These are phyloP conservation scores for Panopea generosa DNA, from an alignment of 2,888 invertebrate genomes.

Conservation along the genomic window DNA sequence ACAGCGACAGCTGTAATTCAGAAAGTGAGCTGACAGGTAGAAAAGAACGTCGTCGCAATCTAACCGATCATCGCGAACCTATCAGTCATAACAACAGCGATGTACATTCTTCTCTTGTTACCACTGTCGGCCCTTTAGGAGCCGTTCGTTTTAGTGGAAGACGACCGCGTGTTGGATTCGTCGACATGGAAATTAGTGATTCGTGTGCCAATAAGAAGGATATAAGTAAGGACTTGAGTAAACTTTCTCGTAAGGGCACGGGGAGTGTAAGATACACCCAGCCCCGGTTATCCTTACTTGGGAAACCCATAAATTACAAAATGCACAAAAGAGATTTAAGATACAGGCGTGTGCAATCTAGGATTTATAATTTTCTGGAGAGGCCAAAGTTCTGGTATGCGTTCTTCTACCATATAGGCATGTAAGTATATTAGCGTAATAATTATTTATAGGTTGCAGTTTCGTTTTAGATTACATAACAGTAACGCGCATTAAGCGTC, in stretches of 20 bases:
- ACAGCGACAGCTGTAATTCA: slow-evolving; percentile 45
- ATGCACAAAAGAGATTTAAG: slow-evolving; percentile 92
- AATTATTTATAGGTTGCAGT: too few relatives aligned
- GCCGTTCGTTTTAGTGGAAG: too few relatives aligned
- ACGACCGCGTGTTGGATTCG: not conserved
- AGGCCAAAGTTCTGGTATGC: slow-evolving; percentile 94
- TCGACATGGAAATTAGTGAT: slow-evolving; percentile 36
- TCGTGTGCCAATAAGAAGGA: slow-evolving; percentile 44
- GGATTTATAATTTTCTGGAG: slow-evolving; percentile 97
- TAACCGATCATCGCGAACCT: too few relatives aligned
- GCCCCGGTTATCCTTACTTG: slow-evolving; percentile 94
- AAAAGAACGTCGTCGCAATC: not conserved
- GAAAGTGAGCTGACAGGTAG: slow-evolving; percentile 38
- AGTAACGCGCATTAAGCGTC: too few relatives aligned
- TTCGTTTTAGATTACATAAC: too few relatives aligned
- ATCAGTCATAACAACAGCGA: too few relatives aligned
- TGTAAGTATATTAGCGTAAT: slow-evolving; percentile 93
- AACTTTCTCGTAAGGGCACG: slow-evolving; percentile 67
- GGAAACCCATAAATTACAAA: slow-evolving; percentile 96
- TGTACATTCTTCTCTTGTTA: too few relatives aligned
- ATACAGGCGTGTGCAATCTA: slow-evolving; percentile 91
- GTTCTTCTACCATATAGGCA: slow-evolving; percentile 95
- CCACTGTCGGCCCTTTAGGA: too few relatives aligned
- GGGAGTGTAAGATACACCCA: slow-evolving; percentile 77
- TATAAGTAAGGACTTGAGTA: slow-evolving; percentile 71